These are phyloP conservation scores for Oostethus manadensis DNA, from an alignment of 2,113 vertebrate genomes.

Conservation along the genomic window DNA sequence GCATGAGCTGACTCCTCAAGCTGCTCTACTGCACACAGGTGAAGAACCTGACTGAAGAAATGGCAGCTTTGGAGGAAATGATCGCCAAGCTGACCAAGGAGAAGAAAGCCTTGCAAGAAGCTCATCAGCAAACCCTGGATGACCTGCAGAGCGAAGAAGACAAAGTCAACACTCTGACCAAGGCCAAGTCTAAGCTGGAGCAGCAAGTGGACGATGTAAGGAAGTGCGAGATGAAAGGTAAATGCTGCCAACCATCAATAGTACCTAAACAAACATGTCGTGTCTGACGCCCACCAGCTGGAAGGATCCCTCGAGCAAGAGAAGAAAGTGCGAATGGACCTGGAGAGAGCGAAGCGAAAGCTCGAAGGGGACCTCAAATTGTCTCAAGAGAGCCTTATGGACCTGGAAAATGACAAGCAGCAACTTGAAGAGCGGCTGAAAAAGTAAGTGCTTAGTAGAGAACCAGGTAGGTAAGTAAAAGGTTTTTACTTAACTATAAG, in stretches of 20 bases:
- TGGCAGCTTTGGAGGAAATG: slow-evolving; percentile 81
- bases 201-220: slow-evolving; percentile 60
- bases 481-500: too few species aligned
- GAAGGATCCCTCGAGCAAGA: slow-evolving; percentile 80
- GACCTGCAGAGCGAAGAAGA: slow-evolving; percentile 86
- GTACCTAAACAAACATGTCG: neutral
- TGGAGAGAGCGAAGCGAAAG: slow-evolving; percentile 75
- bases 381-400: slow-evolving; percentile 54
- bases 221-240: neutral
- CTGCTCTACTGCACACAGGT: slow-evolving; percentile 57
- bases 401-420: slow-evolving; percentile 63
- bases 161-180: slow-evolving; percentile 75
- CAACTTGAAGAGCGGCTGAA: slow-evolving; percentile 61
- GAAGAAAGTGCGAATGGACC: slow-evolving; percentile 77
- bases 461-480: too few species aligned
- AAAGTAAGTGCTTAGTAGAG: too few species aligned
- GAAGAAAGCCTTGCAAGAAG: slow-evolving; percentile 84
- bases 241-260: neutral
- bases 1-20: neutral
- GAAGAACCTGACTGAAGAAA: slow-evolving; percentile 85
- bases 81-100: slow-evolving; percentile 82
- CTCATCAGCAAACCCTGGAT: slow-evolving; percentile 84
- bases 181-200: slow-evolving; percentile 57
- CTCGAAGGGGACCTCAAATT: slow-evolving; percentile 60
- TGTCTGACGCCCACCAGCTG: slow-evolving; percentile 51